Percentiles rank a stretch among this genome's conserved stretches.
Conservation (phyloP, 2,797 vertebrate species). For the Sebastes itinus region DNA sequence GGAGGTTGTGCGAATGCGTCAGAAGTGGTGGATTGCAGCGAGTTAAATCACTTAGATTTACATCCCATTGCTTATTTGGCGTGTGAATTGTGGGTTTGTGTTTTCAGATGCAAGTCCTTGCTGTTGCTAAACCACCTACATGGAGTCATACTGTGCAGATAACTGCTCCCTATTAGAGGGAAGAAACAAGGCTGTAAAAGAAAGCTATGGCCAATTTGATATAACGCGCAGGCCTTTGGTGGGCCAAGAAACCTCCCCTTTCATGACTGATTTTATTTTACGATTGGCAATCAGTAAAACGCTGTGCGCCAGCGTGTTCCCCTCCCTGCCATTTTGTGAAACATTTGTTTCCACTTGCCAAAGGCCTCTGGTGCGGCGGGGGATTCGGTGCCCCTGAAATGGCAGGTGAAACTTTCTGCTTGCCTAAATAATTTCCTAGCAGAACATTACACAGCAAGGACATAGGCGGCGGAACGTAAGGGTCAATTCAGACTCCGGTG, state of each 20-base stretch:
- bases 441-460: conserved; percentile 75
- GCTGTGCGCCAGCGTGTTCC: conserved; percentile 84
- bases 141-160: conserved; percentile 78
- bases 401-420: conserved; percentile 82
- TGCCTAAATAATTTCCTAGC: conserved; percentile 86
- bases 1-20: conserved; percentile 65
- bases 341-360: conserved; percentile 83
- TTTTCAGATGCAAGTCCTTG: conserved; percentile 81
- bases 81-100: conserved; percentile 66
- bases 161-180: conserved; percentile 77
- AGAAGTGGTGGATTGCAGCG: conserved; percentile 66
- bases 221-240: conserved; percentile 66
- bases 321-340: conserved; percentile 85
- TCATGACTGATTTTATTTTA: conserved; percentile 89
- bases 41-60: conserved; percentile 63
- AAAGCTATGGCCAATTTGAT: conserved; percentile 70
- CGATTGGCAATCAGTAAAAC: conserved; percentile 89
- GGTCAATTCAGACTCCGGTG: conserved; percentile 65
- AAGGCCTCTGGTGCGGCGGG: conserved; percentile 81
- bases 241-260: conserved; percentile 80
- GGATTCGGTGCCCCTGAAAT: conserved; percentile 78
- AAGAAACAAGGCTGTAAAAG: conserved; percentile 80
- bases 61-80: conserved; percentile 60
- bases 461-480: conserved; percentile 52
- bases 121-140: conserved; percentile 79